Base-by-base conservation (phyloP, 2,888 invertebrate species). In the Trypoxylon attenuatum region DNA sequence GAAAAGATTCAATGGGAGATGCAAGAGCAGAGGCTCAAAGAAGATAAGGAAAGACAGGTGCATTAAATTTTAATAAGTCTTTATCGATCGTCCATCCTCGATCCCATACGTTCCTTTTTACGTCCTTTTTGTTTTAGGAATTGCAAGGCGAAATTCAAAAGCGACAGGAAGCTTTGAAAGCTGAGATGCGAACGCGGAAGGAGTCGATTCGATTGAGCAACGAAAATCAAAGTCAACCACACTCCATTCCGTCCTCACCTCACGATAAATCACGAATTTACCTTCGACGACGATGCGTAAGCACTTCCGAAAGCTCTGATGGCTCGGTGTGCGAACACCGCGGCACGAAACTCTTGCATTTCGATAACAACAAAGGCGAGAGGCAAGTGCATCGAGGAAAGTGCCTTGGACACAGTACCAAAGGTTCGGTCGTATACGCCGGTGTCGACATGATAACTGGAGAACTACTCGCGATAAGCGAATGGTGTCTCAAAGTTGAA, bases 361-460 rank as follows among this genome's bases (percentile, higher is more conserved):
- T 92, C 77, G 82, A 83, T 33, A 88, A 88, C 67, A 88, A 83
- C 66, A 89, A 89, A 83, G 67, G 88, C 38, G 90, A 91, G 27
- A 87, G 91, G 51, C 89, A 92, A 74, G 91, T 95, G 18, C 92
- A 92, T 77, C 90, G 94, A 42, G 94, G 95, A 2, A 91, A 91
- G 78, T 95, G 95, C 84, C 88, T 96, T 72, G 93, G 93, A 1
- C 95, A 95, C 82, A 93, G 93, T 21, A 87, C 90, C 22, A 91
- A 91, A 69, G 94, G 94, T 5, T 92, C 93, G 43, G 91, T 92
- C 19, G 92, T 93, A 2, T 95, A 92, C 84, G 89, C 91, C 16
- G 95, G 94, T 4, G 90, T 96, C 16, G 96, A 96, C 82, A 90
- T 90, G 53, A 90, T 90, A 58, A 90, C 91, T 10, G 95, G 95